A percentile compares a stretch with the other conserved stretches of the same genome.
phyloP scores from a whole-genome alignment of 2,113 vertebrate genomes.

The Microtus ochrogaster region DNA sequence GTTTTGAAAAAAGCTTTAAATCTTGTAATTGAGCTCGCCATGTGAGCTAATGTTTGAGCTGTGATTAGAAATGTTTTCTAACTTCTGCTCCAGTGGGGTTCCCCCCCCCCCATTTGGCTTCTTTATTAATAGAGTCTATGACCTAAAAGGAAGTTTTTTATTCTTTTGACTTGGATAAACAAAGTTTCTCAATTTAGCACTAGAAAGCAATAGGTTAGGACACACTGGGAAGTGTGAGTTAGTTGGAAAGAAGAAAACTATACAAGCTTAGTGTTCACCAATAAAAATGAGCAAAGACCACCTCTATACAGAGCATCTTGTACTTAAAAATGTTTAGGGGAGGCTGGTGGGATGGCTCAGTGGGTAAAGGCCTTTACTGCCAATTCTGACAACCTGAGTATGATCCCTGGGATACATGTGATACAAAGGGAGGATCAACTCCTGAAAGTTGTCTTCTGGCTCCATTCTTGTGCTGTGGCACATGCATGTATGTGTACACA shows the following conservation, averaged over 20 bases:
- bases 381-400: neutral
- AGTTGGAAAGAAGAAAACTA: neutral
- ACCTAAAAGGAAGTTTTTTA: neutral
- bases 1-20: slow-evolving; percentile 20
- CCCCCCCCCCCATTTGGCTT: neutral
- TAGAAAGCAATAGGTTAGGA: slow-evolving; percentile 16
- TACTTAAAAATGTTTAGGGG: slow-evolving; percentile 40
- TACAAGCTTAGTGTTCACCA: neutral
- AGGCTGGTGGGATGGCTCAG: neutral
- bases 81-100: slow-evolving; percentile 14
- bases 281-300: slow-evolving; percentile 35
- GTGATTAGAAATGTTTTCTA: slow-evolving; percentile 43
- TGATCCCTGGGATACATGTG: neutral
- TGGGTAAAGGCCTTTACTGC: neutral
- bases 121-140: neutral
- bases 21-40: neutral
- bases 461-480: neutral
- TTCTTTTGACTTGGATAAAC: slow-evolving; percentile 7
- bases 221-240: neutral
- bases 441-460: neutral
- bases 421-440: neutral
- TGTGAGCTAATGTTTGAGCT: slow-evolving; percentile 35
- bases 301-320: slow-evolving; percentile 4
- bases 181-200: slow-evolving; percentile 18
- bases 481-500: neutral